Evolutionary conservation across 2,888 invertebrate species (phyloP).

Genomic region (Lithophane leautieri): DNA sequence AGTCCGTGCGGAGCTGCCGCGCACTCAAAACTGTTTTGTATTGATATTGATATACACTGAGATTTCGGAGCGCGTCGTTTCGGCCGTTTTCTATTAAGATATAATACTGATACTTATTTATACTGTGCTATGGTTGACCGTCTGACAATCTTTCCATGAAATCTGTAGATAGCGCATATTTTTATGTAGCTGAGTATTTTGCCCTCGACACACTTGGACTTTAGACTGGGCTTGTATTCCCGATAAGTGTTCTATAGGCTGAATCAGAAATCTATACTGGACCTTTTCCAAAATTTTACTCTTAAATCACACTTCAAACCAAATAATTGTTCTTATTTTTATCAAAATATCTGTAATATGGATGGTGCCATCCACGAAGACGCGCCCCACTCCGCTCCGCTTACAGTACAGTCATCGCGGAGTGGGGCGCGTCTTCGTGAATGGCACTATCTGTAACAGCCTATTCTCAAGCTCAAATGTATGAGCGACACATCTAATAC

Average conservation of each 20-base stretch:
- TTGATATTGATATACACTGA: no score
- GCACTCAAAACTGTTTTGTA: no score
- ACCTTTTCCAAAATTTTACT: background rate
- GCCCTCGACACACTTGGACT: background rate
- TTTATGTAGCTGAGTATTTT: background rate
- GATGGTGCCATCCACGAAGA: no score
- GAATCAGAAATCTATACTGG: background rate
- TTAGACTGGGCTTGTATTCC: background rate
- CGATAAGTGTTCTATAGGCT: background rate
- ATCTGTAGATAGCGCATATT: background rate
- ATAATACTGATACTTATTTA: no score
- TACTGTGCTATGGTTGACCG: no score
- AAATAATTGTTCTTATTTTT: background rate
- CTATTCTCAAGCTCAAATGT: background rate
- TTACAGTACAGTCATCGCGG: no score
- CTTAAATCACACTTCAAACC: background rate
- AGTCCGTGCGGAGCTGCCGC: no score
- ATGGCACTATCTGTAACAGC: no score
- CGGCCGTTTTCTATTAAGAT: no score
- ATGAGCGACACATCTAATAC: conserved; percentile 86
- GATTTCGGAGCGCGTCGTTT: no score
- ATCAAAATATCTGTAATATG: background rate
- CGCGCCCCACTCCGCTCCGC: no score
- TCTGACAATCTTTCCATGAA: background rate
- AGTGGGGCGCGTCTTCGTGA: no score